These are phyloP conservation scores for Otis tarda DNA, from an alignment of 2,113 vertebrate genomes.

Conservation along the genomic window DNA sequence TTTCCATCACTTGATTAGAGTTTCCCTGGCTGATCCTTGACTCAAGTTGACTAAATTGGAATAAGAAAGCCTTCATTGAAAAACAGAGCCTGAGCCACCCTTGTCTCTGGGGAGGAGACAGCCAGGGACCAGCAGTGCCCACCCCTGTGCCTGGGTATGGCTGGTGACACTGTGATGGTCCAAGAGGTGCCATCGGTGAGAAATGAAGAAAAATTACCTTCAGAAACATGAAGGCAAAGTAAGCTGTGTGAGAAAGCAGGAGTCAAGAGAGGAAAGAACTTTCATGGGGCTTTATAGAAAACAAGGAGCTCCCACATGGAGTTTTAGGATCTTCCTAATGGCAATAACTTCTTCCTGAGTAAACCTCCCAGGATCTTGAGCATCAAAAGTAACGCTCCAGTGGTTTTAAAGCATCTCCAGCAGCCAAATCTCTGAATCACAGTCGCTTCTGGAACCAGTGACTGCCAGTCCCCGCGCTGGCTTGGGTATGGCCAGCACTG, in stretches of 20 bases:
- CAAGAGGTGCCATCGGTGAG: not conserved
- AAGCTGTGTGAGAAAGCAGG: not conserved
- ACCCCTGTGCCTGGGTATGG: not conserved
- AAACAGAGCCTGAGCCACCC: not conserved
- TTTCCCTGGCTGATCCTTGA: not conserved
- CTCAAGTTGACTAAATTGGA: not conserved
- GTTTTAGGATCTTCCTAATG: not conserved
- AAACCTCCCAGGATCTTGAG: not conserved
- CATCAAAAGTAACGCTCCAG: not conserved
- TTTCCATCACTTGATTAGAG: constrained; percentile 37
- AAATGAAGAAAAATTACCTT: not conserved
- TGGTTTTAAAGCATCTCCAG: not conserved
- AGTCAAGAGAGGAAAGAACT: not conserved
- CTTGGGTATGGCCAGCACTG: not conserved
- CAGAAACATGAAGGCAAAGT: not conserved
- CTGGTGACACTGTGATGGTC: not conserved
- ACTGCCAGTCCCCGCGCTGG: not conserved
- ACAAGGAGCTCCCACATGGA: not conserved
- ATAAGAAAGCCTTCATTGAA: not conserved
- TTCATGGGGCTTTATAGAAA: not conserved
- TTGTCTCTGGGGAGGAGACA: not conserved
- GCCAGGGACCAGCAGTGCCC: not conserved
- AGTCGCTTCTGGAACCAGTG: not conserved
- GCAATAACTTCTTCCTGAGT: not conserved
- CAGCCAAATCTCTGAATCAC: not conserved